These are phyloP conservation scores for Pelecanus crispus DNA, from an alignment of 2,113 vertebrate genomes.

Conservation along the genomic window DNA sequence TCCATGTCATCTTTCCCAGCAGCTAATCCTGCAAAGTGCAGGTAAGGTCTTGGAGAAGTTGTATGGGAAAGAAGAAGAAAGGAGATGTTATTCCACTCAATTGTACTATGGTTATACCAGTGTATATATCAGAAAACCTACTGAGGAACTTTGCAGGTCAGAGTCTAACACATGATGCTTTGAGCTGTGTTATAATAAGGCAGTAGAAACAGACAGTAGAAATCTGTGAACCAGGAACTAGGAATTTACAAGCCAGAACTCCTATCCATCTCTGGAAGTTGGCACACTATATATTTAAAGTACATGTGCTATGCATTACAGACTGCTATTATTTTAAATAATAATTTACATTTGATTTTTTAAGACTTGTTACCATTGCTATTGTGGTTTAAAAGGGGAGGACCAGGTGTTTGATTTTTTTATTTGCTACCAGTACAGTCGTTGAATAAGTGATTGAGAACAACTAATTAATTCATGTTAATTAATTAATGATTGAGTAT, in stretches of 20 bases:
- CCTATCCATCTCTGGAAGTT: background rate
- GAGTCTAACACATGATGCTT: background rate
- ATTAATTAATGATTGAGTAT: background rate
- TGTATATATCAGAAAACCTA: background rate
- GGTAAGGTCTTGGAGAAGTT: background rate
- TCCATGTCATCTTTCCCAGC: background rate
- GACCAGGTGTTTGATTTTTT: background rate
- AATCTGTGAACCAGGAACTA: background rate
- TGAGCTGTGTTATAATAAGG: background rate
- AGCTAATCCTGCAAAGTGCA: background rate
- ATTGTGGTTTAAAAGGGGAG: background rate
- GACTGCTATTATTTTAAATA: background rate
- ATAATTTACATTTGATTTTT: background rate
- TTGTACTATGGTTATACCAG: background rate
- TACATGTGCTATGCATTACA: background rate
- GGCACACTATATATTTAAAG: background rate
- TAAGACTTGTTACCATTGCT: background rate
- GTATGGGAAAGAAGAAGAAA: background rate
- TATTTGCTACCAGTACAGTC: background rate
- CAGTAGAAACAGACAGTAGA: background rate
- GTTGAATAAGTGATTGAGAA: background rate
- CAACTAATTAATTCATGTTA: background rate
- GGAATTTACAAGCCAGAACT: background rate
- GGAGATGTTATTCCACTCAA: background rate
- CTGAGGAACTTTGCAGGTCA: background rate